phyloP scores from a whole-genome alignment of 2,888 invertebrate genomes.

The Phoenoteleia sp. region DNA sequence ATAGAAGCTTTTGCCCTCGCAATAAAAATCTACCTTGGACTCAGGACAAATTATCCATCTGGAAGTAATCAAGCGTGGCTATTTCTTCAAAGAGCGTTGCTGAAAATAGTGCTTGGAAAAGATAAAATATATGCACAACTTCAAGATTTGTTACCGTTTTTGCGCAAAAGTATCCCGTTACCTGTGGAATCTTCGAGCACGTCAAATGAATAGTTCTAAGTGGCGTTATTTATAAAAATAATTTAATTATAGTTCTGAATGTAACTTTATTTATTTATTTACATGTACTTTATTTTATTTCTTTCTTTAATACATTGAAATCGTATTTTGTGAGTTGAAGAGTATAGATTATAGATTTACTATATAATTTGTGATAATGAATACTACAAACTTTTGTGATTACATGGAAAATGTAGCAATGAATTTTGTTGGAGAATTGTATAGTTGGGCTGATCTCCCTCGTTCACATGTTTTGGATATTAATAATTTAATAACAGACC shows the following conservation, averaged over 20 bases:
- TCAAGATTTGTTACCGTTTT: background rate
- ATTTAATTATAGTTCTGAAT: too few species aligned
- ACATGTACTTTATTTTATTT: too few species aligned
- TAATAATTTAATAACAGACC: constrained; percentile 5
- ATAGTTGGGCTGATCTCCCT: constrained; percentile 33
- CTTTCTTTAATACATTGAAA: too few species aligned
- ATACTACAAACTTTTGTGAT: background rate
- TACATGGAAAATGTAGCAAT: constrained; percentile 1
- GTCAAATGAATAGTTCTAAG: background rate
- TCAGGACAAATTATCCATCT: constrained; percentile 9
- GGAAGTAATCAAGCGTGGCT: background rate
- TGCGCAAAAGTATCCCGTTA: background rate
- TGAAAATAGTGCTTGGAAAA: background rate
- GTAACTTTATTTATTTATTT: too few species aligned
- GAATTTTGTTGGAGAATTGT: constrained; percentile 20
- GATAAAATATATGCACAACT: background rate
- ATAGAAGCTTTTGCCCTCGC: constrained; percentile 4
- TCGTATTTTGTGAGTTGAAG: too few species aligned
- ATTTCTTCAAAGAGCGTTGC: background rate
- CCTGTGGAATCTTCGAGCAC: background rate
- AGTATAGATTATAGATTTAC: too few species aligned
- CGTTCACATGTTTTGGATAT: constrained; percentile 41
- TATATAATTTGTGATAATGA: too few species aligned
- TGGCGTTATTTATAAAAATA: background rate
- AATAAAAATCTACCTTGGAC: constrained; percentile 21